Evolutionary conservation across 2,113 vertebrate genomes (phyloP).

Genomic region (Piprites chloris): DNA sequence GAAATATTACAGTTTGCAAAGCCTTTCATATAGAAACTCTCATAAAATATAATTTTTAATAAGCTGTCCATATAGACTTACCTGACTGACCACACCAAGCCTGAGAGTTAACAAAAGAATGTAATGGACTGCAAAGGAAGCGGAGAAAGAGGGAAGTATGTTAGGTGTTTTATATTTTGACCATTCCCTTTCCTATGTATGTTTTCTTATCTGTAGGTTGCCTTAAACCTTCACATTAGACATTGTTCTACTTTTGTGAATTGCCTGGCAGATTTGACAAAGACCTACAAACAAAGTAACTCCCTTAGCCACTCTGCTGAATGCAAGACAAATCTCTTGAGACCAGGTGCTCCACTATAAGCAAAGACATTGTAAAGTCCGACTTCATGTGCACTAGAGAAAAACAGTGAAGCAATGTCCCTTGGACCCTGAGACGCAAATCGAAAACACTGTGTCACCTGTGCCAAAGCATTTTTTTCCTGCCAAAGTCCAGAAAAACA

Average conservation of each 20-base stretch:
- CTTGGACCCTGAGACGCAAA: accelerated
- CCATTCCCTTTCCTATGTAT: background rate
- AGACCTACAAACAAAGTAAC: background rate
- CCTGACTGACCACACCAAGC: background rate
- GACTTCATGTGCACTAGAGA: background rate
- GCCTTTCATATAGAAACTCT: background rate
- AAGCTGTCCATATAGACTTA: background rate
- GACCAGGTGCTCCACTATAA: background rate
- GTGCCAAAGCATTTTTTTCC: background rate
- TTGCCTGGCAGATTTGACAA: background rate
- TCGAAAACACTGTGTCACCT: background rate
- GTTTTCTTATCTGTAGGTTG: background rate
- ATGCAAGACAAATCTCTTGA: accelerated
- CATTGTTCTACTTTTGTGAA: background rate
- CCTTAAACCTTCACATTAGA: background rate
- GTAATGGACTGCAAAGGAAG: background rate
- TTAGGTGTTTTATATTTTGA: background rate
- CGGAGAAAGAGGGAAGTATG: background rate
- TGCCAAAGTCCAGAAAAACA: background rate
- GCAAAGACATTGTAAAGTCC: background rate
- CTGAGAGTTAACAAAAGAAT: background rate
- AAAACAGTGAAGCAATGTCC: background rate
- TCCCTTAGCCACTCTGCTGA: background rate
- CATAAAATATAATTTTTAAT: background rate
- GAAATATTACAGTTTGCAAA: background rate